Evolutionary conservation across 2,113 vertebrate species (phyloP).

Genomic region (Tonatia bakeri): DNA sequence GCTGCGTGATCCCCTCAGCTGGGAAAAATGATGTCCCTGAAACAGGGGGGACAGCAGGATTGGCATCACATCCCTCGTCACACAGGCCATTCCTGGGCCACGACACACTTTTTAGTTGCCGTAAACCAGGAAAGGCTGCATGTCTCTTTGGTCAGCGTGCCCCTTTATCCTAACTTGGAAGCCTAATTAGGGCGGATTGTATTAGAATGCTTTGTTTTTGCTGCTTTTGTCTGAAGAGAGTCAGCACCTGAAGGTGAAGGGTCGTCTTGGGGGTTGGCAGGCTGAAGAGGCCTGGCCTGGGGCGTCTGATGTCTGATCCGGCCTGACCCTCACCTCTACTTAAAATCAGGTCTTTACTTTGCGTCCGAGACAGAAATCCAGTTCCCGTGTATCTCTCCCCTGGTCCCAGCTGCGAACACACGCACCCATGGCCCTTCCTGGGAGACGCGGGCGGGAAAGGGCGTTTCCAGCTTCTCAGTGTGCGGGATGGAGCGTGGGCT

Average conservation of each 20-base stretch:
- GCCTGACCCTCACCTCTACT: slow-evolving; percentile 74
- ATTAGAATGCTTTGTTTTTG: slow-evolving; percentile 62
- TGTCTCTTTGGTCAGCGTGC: neutral
- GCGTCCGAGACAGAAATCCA: slow-evolving; percentile 64
- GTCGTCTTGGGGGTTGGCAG: slow-evolving; percentile 36
- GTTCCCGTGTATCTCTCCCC: slow-evolving; percentile 42
- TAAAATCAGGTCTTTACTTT: slow-evolving; percentile 66
- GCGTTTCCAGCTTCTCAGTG: slow-evolving; percentile 46
- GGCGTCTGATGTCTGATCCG: slow-evolving; percentile 69
- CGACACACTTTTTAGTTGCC: slow-evolving; percentile 31
- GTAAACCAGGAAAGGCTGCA: neutral
- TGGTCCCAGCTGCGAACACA: slow-evolving; percentile 34
- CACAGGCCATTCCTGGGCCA: slow-evolving; percentile 14
- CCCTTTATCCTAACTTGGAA: slow-evolving; percentile 54
- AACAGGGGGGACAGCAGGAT: slow-evolving; percentile 54
- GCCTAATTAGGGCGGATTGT: slow-evolving; percentile 62
- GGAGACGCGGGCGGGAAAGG: slow-evolving; percentile 45
- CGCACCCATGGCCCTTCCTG: slow-evolving; percentile 4
- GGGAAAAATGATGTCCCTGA: slow-evolving; percentile 62
- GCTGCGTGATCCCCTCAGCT: slow-evolving; percentile 65
- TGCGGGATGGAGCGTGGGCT: neutral
- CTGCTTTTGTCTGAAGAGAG: slow-evolving; percentile 19
- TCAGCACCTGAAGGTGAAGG: neutral
- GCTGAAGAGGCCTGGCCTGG: slow-evolving; percentile 45
- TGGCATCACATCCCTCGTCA: neutral